phyloP scores from a whole-genome alignment of 2,113 vertebrate genomes.

The Calidris pygmaea region DNA sequence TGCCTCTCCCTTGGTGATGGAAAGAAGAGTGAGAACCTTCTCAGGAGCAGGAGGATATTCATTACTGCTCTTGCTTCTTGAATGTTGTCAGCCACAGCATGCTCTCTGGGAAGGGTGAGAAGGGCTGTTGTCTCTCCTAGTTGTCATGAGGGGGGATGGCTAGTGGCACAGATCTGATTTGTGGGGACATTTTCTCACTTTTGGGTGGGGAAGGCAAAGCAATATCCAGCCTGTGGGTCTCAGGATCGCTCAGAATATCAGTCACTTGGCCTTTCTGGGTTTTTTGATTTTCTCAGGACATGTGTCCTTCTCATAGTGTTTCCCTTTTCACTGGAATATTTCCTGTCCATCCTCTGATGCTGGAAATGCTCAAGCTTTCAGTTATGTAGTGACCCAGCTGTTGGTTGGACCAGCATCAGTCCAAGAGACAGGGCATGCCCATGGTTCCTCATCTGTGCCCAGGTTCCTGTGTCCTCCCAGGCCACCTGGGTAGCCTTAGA shows the following conservation, averaged over 20 bases:
- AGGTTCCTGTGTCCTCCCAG: background rate
- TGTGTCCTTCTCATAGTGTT: background rate
- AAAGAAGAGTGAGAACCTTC: background rate
- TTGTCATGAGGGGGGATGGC: background rate
- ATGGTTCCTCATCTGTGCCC: background rate
- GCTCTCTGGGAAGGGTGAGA: background rate
- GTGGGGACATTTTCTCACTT: background rate
- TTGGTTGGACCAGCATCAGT: background rate
- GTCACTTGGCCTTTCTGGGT: background rate
- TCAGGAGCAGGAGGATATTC: background rate
- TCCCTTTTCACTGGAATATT: background rate
- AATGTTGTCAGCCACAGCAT: background rate
- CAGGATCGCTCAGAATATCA: background rate
- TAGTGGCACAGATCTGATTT: background rate
- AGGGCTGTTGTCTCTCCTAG: background rate
- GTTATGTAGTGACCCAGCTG: background rate
- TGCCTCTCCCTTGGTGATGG: background rate
- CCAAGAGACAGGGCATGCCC: background rate
- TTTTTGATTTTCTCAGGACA: background rate
- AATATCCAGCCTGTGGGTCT: background rate
- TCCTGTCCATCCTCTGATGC: background rate
- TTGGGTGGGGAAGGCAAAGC: background rate
- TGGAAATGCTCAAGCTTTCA: background rate
- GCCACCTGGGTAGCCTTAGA: background rate
- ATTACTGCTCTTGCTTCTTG: background rate